Evolutionary conservation across 2,888 invertebrate species (phyloP), one percentile per base, ranked within the genome.

Genomic region (Agonum fuliginosum): DNA sequence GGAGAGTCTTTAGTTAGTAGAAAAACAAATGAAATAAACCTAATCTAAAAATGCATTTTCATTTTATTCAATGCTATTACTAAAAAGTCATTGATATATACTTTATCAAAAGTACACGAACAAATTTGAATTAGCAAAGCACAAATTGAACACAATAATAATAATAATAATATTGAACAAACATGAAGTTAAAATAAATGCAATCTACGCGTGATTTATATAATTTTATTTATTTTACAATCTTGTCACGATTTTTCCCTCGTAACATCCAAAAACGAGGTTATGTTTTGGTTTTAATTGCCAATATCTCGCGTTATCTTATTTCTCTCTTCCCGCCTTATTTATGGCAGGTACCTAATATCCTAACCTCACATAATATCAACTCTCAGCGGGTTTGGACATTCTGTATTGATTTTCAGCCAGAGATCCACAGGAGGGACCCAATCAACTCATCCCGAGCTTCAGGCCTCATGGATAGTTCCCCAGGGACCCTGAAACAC

Each of bases 331-430:
- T 22, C 4, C 5, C 22, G 17, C 17, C 1, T 34, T 3, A 30
- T 62, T 62, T 17, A 62, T 46, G 12, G 17, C 34, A 24, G 17
- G 14, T 62, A n/a, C n/a, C n/a, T n/a, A 30, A 62, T 30, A 62
- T 30, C 30, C 2, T 54, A 54, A 62, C 17, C 30, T 62, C 30
- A 27, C 17, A 62, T 30, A 17, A 46, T 46, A 46, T 17, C 17
- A 46, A 17, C 14, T 46, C 46, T 14, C 46, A 46, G 46, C 17
- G 17, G 46, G 6, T 30, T 30, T 14, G 4, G 17, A 46, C 17
- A 46, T 17, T 34, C 58, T 17, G 58, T 62, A 62, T 62, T 62
- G 58, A 62, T 62, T 62, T 62, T 24, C 27, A 46, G 46, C 46
- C 12, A 17, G 30, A 62, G 58, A 54, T 27, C 54, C 22, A 6